Base-by-base conservation (phyloP, 2,888 invertebrate species). In the Drosophila macrospina region DNA sequence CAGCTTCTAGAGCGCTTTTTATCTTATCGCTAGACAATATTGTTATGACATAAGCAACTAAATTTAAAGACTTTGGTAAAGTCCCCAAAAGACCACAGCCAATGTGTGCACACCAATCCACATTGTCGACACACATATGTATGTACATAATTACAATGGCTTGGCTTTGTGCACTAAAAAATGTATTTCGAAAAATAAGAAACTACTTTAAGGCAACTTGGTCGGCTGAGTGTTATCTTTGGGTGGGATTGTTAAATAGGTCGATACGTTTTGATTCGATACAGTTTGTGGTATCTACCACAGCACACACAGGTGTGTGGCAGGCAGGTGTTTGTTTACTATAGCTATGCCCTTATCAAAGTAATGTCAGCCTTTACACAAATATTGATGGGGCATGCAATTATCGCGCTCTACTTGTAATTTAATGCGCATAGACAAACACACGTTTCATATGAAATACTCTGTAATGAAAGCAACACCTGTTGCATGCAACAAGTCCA, bases 41-140 rank as follows among this genome's bases (percentile, higher is more conserved):
- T 65, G 48, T 86, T 79, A 88, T 85, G 85, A 85, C 85, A 88
- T 88, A 86, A 88, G 88, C 87, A 86, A 88, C 85, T 85, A 85
- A 74, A 80, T 88, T 84, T 85, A 86, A 86, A 86, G 67, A 45
- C 24, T 44, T 56, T 44, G 72, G 78, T 78, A 78, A 82, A 69
- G 65, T 68, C 71, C 85, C 59, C 26, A 26, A 37, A 11, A 37
- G 20, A 45, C 24, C 39, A 26, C 50, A 15, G 28, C 2, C 50
- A 51, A 28, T 39, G 39, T 52, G 16, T 41, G 11, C 13, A 26
- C 15, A 26, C 34, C 39, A 24, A n/a, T 11, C 4, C 0, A 30
- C 26, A 26, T n/a, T 24, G 37, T 37, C 1, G 4, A 30, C 13
- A 32, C n/a, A 41, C 5, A 2, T 24, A 60, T 28, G 51, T 37